Conservation (phyloP, 2,797 vertebrate species). For the Knipowitschia caucasica region DNA sequence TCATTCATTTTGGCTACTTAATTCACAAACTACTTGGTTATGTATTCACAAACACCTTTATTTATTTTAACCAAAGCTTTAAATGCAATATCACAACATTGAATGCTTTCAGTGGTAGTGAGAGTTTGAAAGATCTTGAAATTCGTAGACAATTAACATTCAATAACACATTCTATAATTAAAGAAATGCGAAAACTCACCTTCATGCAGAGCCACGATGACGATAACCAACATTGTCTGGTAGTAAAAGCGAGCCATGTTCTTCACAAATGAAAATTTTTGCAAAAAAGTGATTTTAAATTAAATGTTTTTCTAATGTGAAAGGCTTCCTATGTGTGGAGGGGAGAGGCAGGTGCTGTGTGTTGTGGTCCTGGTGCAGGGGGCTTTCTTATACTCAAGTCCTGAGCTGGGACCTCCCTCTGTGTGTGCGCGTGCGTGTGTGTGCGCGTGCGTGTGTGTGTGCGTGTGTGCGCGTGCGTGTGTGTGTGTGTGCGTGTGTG, state of each 20-base stretch:
- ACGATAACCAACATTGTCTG: slow-evolving; percentile 62
- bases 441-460: slow-evolving; percentile 1
- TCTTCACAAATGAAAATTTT: slow-evolving; percentile 4
- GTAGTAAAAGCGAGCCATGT: slow-evolving; percentile 53
- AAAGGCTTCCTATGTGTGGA: slow-evolving; percentile 5
- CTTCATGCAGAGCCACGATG: slow-evolving; percentile 74
- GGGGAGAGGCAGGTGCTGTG: slow-evolving; percentile 68
- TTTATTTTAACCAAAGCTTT: too few relatives aligned
- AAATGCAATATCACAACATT: too few relatives aligned
- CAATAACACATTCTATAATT: not conserved
- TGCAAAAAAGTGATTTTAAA: not conserved
- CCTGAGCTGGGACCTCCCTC: slow-evolving; percentile 35
- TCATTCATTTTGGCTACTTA: not conserved
- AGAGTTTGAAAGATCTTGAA: too few relatives aligned
- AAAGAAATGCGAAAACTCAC: slow-evolving; percentile 64
- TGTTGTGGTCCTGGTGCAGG: slow-evolving; percentile 34
- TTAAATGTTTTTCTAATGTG: not conserved
- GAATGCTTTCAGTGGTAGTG: too few relatives aligned
- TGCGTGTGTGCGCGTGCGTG: slow-evolving; percentile 9
- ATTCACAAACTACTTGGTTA: too few relatives aligned
- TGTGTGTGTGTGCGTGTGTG: slow-evolving; percentile 3
- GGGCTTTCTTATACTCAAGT: slow-evolving; percentile 58
- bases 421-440: slow-evolving; percentile 8
- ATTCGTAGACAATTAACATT: not conserved
- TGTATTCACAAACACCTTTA: too few relatives aligned